Evolutionary conservation across 2,113 vertebrate genomes (phyloP).

Genomic region (Spheniscus mendiculus): DNA sequence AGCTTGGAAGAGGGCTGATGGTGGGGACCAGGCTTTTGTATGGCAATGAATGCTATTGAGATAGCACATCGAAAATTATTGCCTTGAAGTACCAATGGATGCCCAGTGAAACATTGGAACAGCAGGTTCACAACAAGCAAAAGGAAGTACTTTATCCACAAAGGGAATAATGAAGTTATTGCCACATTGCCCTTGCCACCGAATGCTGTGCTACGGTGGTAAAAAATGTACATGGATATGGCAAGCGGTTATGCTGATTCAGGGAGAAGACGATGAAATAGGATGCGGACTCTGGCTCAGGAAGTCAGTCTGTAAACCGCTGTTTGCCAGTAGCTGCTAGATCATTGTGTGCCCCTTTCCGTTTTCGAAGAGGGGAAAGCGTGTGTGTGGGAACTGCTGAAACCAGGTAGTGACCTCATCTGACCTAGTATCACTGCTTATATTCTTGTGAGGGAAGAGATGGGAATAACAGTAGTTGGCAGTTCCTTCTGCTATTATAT

Average conservation of each 20-base stretch:
- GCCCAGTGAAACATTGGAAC: not conserved
- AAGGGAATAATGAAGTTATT: not conserved
- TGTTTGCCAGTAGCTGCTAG: not conserved
- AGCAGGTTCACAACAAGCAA: not conserved
- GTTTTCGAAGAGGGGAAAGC: not conserved
- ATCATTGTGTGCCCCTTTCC: not conserved
- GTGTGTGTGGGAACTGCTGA: not conserved
- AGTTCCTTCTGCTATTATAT: not conserved
- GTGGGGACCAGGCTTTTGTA: not conserved
- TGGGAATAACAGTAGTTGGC: not conserved
- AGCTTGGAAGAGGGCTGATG: not conserved
- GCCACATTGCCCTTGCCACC: not conserved
- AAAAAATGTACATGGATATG: fast-evolving
- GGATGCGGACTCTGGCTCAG: not conserved
- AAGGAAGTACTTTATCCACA: not conserved
- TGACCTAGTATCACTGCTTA: not conserved
- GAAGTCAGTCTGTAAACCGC: fast-evolving
- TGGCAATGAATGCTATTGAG: not conserved
- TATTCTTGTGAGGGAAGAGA: not conserved
- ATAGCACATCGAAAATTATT: fast-evolving
- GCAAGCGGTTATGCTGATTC: not conserved
- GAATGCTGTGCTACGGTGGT: not conserved
- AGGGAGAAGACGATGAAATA: not conserved
- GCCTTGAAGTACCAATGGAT: not conserved
- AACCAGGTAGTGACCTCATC: not conserved